These are phyloP conservation scores for Calyptommatus sinebrachiatus DNA, from an alignment of 2,113 vertebrate species.

Conservation along the genomic window DNA sequence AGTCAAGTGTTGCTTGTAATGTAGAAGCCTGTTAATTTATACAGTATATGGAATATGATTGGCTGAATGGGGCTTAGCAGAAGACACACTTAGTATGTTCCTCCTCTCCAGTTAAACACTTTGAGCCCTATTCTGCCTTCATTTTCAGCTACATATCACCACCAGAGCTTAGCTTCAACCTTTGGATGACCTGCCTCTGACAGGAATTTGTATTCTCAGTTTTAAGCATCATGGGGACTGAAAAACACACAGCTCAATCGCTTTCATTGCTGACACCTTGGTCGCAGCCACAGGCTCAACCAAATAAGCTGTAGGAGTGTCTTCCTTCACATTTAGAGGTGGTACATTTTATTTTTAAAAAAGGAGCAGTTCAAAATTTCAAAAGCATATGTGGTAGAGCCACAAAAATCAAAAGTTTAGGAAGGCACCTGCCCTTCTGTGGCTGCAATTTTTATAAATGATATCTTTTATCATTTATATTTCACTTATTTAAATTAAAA, in stretches of 20 bases:
- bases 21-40: slow-evolving; percentile 61
- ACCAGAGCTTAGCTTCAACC: slow-evolving; percentile 44
- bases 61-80: slow-evolving; percentile 61
- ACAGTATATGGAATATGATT: slow-evolving; percentile 55
- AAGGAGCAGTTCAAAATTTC: slow-evolving; percentile 47
- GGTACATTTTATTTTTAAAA: not conserved
- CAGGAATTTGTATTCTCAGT: slow-evolving; percentile 44
- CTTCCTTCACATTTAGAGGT: slow-evolving; percentile 18
- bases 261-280: slow-evolving; percentile 40
- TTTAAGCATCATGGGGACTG: slow-evolving; percentile 52
- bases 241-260: not conserved
- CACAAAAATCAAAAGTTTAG: not conserved
- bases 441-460: slow-evolving; percentile 33
- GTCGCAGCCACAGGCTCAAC: slow-evolving; percentile 43
- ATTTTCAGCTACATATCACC: slow-evolving; percentile 37
- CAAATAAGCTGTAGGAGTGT: slow-evolving; percentile 20
- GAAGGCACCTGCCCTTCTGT: slow-evolving; percentile 47
- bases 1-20: slow-evolving; percentile 64
- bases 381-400: slow-evolving; percentile 20
- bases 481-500: slow-evolving; percentile 33
- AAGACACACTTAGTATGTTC: slow-evolving; percentile 63
- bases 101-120: slow-evolving; percentile 61
- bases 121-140: slow-evolving; percentile 63
- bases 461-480: slow-evolving; percentile 14
- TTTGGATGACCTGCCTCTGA: slow-evolving; percentile 29